Conservation (phyloP, 2,888 invertebrate species). For the Drosophila paramelanica region DNA sequence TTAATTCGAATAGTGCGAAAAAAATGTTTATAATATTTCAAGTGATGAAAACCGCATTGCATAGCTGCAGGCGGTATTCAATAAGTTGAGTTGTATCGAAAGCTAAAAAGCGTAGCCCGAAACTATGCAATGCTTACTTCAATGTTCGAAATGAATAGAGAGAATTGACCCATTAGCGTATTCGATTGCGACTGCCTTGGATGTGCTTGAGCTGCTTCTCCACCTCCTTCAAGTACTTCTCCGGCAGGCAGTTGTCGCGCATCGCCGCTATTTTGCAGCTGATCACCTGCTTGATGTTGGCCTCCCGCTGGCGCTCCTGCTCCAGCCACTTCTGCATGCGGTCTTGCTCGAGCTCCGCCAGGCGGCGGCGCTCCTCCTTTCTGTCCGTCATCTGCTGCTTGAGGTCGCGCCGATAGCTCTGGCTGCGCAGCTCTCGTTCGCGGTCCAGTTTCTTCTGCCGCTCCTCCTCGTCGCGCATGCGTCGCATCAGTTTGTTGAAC, state of each 20-base stretch:
- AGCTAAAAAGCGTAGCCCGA: conserved; percentile 13
- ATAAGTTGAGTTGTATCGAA: neutral
- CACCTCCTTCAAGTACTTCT: conserved; percentile 84
- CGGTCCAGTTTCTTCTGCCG: conserved; percentile 71
- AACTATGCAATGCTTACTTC: conserved; percentile 26
- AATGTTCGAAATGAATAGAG: too few species aligned
- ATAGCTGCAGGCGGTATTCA: conserved; percentile 45
- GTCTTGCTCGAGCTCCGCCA: conserved; percentile 73
- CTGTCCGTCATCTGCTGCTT: conserved; percentile 84
- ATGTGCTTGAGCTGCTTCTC: conserved; percentile 81
- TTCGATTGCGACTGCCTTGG: conserved; percentile 60
- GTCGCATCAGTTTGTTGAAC: conserved; percentile 79
- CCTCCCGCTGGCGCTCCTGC: conserved; percentile 81
- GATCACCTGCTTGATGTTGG: conserved; percentile 83
- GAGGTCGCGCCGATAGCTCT: conserved; percentile 82
- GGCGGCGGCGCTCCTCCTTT: conserved; percentile 79
- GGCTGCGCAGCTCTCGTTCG: conserved; percentile 69
- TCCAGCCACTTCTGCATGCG: conserved; percentile 82
- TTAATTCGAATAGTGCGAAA: neutral
- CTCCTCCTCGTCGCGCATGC: conserved; percentile 81
- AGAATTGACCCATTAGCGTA: conserved; percentile 39
- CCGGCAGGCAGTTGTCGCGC: conserved; percentile 84
- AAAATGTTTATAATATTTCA: neutral
- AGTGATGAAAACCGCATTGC: neutral
- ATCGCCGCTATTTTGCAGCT: conserved; percentile 82